phyloP scores from a whole-genome alignment of 2,113 vertebrate species.

The Tricholaema leucomelas region DNA sequence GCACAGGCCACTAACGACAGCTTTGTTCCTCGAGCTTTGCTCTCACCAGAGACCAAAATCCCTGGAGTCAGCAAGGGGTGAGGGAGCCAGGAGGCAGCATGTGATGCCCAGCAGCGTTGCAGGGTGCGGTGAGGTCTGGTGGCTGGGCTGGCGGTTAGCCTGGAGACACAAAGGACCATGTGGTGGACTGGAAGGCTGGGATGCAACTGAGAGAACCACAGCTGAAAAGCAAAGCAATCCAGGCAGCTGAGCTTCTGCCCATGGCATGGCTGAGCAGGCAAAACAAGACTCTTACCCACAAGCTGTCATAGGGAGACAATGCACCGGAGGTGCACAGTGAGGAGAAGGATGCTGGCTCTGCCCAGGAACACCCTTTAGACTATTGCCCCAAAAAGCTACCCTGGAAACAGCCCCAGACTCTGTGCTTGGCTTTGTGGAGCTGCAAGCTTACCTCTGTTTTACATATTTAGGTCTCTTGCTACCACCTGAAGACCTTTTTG shows the following conservation, averaged over 20 bases:
- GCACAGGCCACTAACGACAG: not conserved
- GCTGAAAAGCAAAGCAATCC: not conserved
- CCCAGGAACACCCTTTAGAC: not conserved
- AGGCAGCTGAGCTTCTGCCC: not conserved
- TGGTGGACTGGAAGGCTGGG: not conserved
- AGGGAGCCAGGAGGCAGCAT: accelerated
- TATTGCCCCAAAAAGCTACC: not conserved
- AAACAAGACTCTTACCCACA: not conserved
- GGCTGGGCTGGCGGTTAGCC: not conserved
- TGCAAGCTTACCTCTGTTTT: not conserved
- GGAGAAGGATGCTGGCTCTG: not conserved
- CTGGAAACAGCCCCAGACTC: not conserved
- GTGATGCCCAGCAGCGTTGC: accelerated
- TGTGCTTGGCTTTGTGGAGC: not conserved
- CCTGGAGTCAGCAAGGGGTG: not conserved
- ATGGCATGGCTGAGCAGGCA: not conserved
- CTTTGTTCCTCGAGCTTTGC: accelerated
- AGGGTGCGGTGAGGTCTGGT: not conserved
- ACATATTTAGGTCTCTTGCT: not conserved
- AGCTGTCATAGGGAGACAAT: not conserved
- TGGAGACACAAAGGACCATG: not conserved
- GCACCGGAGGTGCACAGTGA: accelerated
- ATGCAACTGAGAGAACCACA: not conserved
- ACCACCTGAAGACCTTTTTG: not conserved
- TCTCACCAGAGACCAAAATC: not conserved